These are phyloP conservation scores for Drosophila atripex DNA, from an alignment of 2,888 invertebrate genomes.

Conservation along the genomic window DNA sequence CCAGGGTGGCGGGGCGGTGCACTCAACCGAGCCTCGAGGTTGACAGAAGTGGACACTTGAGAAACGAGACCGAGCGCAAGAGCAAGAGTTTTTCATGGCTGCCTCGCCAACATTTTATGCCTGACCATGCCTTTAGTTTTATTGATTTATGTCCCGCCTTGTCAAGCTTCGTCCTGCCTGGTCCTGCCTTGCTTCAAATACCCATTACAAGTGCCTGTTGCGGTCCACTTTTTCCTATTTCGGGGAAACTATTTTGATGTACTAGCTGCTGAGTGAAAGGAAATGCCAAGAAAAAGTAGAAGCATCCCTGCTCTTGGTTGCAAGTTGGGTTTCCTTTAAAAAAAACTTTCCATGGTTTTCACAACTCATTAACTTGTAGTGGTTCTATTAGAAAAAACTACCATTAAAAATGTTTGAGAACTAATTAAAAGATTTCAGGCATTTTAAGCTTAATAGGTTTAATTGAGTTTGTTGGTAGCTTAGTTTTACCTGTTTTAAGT, in stretches of 20 bases:
- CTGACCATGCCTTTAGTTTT: constrained; percentile 60
- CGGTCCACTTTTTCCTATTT: constrained; percentile 38
- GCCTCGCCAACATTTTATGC: constrained; percentile 48
- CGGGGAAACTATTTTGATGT: constrained; percentile 34
- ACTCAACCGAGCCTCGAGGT: constrained; percentile 33
- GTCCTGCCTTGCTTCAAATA: constrained; percentile 23
- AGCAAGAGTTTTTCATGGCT: constrained; percentile 15
- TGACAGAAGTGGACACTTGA: constrained; percentile 39
- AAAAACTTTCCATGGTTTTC: neutral
- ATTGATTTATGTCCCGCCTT: constrained; percentile 52
- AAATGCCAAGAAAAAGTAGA: neutral
- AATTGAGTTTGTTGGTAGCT: neutral
- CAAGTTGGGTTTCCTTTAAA: neutral
- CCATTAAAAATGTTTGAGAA: neutral
- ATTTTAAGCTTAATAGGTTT: neutral
- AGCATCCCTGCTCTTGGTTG: constrained; percentile 1
- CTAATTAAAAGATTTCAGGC: neutral
- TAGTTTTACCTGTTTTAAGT: neutral
- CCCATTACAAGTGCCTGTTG: constrained; percentile 50
- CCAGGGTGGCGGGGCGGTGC: constrained; percentile 8
- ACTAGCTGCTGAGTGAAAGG: neutral
- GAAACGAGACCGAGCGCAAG: constrained; percentile 48
- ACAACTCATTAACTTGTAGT: neutral
- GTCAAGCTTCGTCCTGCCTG: constrained; percentile 3
- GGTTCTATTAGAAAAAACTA: neutral